A percentile compares a stretch with the other conserved stretches of the same genome.
phyloP scores from a whole-genome alignment of 2,888 invertebrate species.

The Epiperipatus broadwayi region DNA sequence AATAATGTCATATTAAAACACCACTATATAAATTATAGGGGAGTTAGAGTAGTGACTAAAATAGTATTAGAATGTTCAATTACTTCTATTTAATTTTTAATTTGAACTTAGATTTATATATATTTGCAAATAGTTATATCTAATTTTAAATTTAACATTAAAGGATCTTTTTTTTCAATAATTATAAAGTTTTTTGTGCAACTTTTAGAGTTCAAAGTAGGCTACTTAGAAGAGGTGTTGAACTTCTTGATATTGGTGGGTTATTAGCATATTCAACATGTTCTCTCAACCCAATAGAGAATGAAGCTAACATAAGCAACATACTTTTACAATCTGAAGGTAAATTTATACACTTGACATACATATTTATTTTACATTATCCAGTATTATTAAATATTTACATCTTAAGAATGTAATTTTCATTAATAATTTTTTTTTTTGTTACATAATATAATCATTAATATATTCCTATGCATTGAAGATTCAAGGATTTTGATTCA shows the following conservation, averaged over 20 bases:
- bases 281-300: slow-evolving; percentile 88
- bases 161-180: too few relatives aligned
- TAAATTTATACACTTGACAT: slow-evolving; percentile 12
- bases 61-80: background rate
- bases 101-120: background rate
- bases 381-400: too few relatives aligned
- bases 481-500: too few relatives aligned
- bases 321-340: slow-evolving; percentile 53
- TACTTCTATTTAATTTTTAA: too few relatives aligned
- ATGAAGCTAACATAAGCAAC: slow-evolving; percentile 78
- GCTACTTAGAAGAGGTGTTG: slow-evolving; percentile 68
- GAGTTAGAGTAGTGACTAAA: too few relatives aligned
- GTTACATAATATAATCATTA: too few relatives aligned
- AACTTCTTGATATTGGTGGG: slow-evolving; percentile 65
- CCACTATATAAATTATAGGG: too few relatives aligned
- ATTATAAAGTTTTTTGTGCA: too few relatives aligned
- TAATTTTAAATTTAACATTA: too few relatives aligned
- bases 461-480: too few relatives aligned
- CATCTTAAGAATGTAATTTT: too few relatives aligned
- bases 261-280: slow-evolving; percentile 92
- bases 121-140: slow-evolving; percentile 8
- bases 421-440: slow-evolving; percentile 11
- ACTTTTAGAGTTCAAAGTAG: slow-evolving; percentile 53
- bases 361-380: background rate
- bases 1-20: too few relatives aligned